Conservation (phyloP, 92 coral and sea anemone species). For the Pocillopora grandis region DNA sequence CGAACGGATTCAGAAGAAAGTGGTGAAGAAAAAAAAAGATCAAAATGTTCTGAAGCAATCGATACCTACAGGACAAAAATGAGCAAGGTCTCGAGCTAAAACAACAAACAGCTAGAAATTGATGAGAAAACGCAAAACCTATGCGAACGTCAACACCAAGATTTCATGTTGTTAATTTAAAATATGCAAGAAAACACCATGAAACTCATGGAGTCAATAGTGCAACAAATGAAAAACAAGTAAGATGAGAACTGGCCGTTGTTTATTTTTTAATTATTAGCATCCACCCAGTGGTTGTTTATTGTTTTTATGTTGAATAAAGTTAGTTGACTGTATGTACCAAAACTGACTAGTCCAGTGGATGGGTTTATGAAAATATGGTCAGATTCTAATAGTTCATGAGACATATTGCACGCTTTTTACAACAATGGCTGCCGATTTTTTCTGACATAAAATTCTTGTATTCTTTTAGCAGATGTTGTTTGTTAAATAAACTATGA, state of each 20-base stretch:
- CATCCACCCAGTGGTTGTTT: too few relatives aligned
- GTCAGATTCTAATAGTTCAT: too few relatives aligned
- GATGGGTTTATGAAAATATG: too few relatives aligned
- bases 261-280: not conserved
- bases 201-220: constrained; percentile 33
- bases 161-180: constrained; percentile 19
- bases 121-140: constrained; percentile 29
- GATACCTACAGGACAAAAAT: constrained; percentile 46
- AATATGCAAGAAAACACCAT: constrained; percentile 28
- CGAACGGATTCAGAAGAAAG: constrained; percentile 48
- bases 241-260: not conserved
- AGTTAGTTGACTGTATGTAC: too few relatives aligned
- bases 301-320: too few relatives aligned
- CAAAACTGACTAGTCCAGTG: too few relatives aligned
- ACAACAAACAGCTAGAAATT: constrained; percentile 42
- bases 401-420: too few relatives aligned
- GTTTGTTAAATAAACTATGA: too few relatives aligned
- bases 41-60: constrained; percentile 44
- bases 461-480: too few relatives aligned
- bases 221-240: constrained; percentile 18
- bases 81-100: constrained; percentile 42
- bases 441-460: too few relatives aligned
- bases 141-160: constrained; percentile 32
- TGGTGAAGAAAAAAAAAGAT: constrained; percentile 31
- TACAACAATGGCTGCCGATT: too few relatives aligned